Percentiles rank a stretch among this genome's conserved stretches.
Conservation (phyloP, 1,140 invertebrate genomes). For the Bradysia coprophila region DNA sequence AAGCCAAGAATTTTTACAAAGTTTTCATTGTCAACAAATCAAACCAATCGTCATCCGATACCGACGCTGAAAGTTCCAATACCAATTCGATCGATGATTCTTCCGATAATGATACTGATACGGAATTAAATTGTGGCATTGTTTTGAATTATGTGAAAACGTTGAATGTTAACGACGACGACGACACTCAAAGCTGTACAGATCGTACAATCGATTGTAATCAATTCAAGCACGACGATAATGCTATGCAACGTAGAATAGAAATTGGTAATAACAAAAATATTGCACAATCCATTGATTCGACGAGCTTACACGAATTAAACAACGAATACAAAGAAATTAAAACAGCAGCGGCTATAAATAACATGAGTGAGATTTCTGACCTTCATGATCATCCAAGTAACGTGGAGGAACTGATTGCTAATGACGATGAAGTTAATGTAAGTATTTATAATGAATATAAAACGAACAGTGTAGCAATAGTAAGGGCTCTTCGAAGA, state of each 20-base stretch:
- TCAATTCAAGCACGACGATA: too few species aligned
- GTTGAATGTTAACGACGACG: conserved; percentile 20
- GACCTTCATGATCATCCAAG: background rate
- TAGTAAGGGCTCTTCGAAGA: too few species aligned
- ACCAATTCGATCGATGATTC: conserved; percentile 28
- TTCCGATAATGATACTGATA: conserved; percentile 31
- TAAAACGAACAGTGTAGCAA: background rate
- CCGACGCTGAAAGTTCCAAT: conserved; percentile 27
- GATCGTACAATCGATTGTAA: background rate
- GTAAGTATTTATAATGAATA: background rate
- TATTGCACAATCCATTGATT: too few species aligned
- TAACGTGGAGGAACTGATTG: background rate
- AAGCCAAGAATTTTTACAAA: conserved; percentile 44
- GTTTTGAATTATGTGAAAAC: conserved; percentile 23
- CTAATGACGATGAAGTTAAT: background rate
- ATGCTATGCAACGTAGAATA: too few species aligned
- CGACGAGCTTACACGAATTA: background rate
- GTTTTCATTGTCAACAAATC: conserved; percentile 56
- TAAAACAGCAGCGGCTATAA: too few species aligned
- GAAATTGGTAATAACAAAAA: too few species aligned
- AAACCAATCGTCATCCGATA: conserved; percentile 40
- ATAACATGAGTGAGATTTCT: background rate
- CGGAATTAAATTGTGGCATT: conserved; percentile 26
- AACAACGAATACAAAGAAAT: background rate
- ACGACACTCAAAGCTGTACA: conserved; percentile 12